These are phyloP conservation scores for Phocoena sinus DNA, from an alignment of 2,113 vertebrate genomes.

Conservation along the genomic window DNA sequence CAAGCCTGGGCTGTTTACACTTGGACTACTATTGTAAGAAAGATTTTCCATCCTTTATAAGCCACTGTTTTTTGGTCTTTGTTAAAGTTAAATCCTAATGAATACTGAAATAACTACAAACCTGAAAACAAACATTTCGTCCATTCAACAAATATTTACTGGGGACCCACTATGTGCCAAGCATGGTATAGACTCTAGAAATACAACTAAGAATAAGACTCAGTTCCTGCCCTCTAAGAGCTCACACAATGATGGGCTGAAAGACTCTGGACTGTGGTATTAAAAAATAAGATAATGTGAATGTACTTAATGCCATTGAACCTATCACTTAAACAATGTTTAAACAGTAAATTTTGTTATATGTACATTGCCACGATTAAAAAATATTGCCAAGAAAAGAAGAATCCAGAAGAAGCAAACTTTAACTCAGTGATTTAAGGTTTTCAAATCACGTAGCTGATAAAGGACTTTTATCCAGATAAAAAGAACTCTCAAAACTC, in stretches of 20 bases:
- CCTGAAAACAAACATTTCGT: not conserved
- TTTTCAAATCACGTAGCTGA: not conserved
- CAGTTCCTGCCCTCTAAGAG: not conserved
- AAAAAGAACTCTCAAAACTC: conserved; percentile 19
- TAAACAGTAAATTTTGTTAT: not conserved
- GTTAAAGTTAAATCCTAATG: not conserved
- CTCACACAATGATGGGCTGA: not conserved
- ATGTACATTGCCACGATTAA: not conserved
- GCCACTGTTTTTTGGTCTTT: not conserved
- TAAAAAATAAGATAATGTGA: not conserved
- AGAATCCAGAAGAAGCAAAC: not conserved
- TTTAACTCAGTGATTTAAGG: not conserved
- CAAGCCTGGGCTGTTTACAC: not conserved
- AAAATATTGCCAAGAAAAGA: not conserved
- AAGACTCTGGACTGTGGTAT: not conserved
- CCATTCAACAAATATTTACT: not conserved
- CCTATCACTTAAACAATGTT: not conserved
- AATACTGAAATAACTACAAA: conserved; percentile 15
- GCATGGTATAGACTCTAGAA: not conserved
- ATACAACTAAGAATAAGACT: not conserved
- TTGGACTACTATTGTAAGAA: not conserved
- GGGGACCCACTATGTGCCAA: not conserved
- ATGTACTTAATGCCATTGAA: not conserved
- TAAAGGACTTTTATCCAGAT: not conserved
- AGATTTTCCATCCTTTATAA: not conserved